Evolutionary conservation across 2,797 vertebrate species (phyloP).

Genomic region (Crypturellus tataupa): DNA sequence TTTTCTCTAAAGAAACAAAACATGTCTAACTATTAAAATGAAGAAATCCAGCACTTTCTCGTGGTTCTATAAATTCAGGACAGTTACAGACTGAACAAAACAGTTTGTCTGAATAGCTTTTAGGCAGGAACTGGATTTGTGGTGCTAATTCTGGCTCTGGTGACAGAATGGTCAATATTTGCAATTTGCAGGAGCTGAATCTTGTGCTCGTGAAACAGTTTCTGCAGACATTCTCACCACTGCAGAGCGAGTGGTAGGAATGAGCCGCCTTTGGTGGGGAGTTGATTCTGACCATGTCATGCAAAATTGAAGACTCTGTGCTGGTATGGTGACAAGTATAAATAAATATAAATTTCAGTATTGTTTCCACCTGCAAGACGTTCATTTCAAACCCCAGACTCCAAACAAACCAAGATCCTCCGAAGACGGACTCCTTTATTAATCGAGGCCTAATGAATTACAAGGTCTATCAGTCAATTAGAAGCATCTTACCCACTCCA

Average conservation of each 20-base stretch:
- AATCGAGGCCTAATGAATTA: neutral
- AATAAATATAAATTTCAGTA: neutral
- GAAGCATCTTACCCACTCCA: neutral
- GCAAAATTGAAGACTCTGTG: neutral
- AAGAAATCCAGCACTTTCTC: neutral
- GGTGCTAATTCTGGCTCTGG: neutral
- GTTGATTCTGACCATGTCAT: neutral
- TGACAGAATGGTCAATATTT: neutral
- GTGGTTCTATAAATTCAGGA: neutral
- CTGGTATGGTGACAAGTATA: neutral
- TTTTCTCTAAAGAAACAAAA: neutral
- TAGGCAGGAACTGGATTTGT: neutral
- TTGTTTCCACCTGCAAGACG: neutral
- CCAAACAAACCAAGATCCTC: neutral
- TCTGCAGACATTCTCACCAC: neutral
- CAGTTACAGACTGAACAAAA: neutral
- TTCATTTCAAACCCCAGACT: neutral
- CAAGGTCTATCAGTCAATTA: neutral
- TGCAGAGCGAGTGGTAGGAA: accelerated
- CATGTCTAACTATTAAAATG: neutral
- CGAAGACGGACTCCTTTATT: neutral
- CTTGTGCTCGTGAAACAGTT: neutral
- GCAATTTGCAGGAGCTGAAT: accelerated
- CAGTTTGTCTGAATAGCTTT: accelerated
- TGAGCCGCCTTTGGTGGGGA: accelerated